phyloP scores from a whole-genome alignment of 2,888 invertebrate species.

The Mimachlamys varia region DNA sequence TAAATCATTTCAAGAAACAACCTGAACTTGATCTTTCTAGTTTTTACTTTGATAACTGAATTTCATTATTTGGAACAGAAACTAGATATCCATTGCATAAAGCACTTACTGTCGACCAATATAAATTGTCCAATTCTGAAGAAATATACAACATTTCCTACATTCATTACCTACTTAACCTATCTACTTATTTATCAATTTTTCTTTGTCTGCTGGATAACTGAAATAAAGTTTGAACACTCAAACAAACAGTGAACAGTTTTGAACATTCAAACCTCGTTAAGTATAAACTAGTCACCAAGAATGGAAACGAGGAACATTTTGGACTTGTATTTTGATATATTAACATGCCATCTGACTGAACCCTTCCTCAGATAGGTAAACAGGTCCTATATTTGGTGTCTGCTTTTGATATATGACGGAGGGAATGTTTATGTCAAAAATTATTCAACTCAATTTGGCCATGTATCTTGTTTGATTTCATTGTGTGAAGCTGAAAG shows the following conservation, averaged over 20 bases:
- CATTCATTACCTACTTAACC: not conserved
- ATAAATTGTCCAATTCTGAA: not conserved
- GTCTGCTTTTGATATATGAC: not conserved
- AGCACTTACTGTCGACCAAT: too few species aligned
- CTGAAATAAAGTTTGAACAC: too few species aligned
- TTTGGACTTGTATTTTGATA: not conserved
- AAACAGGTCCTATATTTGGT: not conserved
- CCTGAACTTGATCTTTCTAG: too few species aligned
- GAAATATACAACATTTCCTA: not conserved
- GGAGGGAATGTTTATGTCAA: not conserved
- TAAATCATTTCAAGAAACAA: too few species aligned
- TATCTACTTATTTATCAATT: too few species aligned
- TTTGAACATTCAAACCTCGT: too few species aligned
- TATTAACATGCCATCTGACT: not conserved
- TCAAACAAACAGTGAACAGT: too few species aligned
- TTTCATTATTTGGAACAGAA: too few species aligned
- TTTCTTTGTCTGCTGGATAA: too few species aligned
- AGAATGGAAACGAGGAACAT: not conserved
- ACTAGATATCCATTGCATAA: too few species aligned
- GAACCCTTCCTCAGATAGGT: not conserved
- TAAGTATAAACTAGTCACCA: not conserved
- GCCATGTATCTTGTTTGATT: not conserved
- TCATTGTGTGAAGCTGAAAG: not conserved
- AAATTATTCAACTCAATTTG: not conserved
- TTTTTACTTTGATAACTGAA: too few species aligned